Evolutionary conservation across 2,797 vertebrate genomes (phyloP), one percentile per base, ranked within the genome.

Genomic region (Choloepus didactylus): DNA sequence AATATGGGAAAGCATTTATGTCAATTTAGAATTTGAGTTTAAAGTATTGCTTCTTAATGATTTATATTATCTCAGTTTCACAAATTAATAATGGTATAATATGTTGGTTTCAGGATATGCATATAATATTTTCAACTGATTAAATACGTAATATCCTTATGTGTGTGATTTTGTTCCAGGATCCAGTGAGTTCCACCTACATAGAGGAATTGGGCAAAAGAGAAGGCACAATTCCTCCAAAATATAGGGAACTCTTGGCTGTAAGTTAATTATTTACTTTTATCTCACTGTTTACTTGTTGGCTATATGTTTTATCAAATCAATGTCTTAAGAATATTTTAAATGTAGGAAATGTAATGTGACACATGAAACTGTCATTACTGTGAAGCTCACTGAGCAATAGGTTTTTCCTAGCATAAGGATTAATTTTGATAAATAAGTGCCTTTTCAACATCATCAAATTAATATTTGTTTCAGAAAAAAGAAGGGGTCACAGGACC

Each of bases 171-270:
- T 93, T 90, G 5, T 93, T 93, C 29, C 21, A 99, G 98, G 98
- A 98, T 87, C 96, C 96, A 60, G 60, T 98, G 80, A 93, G 66
- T 69, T 98, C 98, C 44, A 96, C 38, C 41, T 98, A 98, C 86
- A 80, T 98, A 84, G 98, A 99, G 87, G 98, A 98, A 87, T 0
- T 98, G 92, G 98, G 98, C 44, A 98, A 98, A 97, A 96, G 98
- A 75, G 98, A 98, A 92, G 82, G 93, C 59, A 97, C 98, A 90
- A 98, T 98, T 59, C 98, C 98, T 95, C 98, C 98, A 93, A 96
- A 98, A 66, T 98, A 98, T 0, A 97, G 98, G 77, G 97, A 98
- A 84, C 89, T 98, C 89, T 46, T 98, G 96, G 97, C 97, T 93
- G 98, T 98, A 92, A 98, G 98, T 97, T 79, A 76, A 38, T 9